A percentile compares a stretch with the other conserved stretches of the same genome.
These are phyloP conservation scores for Linyphia triangularis DNA, from an alignment of 2,888 invertebrate genomes.

Conservation along the genomic window DNA sequence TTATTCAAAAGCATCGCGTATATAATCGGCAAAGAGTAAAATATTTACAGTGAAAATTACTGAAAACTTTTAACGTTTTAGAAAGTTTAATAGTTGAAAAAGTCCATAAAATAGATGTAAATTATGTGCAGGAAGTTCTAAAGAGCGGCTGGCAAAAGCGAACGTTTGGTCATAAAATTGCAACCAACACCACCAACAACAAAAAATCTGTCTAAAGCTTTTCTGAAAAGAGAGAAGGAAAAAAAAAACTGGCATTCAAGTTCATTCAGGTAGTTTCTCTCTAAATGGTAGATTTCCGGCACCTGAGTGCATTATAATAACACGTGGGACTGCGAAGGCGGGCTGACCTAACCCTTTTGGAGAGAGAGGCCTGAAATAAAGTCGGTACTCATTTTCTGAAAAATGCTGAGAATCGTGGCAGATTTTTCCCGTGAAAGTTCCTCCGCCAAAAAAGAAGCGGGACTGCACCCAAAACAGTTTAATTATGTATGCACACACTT, in stretches of 20 bases:
- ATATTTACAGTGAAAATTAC: no score
- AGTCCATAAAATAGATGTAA: no score
- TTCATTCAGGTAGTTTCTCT: neutral
- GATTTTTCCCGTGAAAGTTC: constrained; percentile 8
- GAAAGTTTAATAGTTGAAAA: no score
- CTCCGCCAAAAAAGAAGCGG: constrained; percentile 14
- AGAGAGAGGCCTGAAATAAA: neutral
- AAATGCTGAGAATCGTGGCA: constrained; percentile 32
- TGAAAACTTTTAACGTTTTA: no score
- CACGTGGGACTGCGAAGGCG: constrained; percentile 16
- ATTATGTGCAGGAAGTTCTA: no score
- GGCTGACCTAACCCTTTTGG: neutral
- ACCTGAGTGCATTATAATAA: constrained; percentile 48
- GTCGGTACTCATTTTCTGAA: constrained; percentile 43
- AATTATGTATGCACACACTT: constrained; percentile 46
- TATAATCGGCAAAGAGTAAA: no score
- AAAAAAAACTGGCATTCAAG: neutral
- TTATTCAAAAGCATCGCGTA: no score
- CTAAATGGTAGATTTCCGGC: constrained; percentile 26
- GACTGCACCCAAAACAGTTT: constrained; percentile 52
- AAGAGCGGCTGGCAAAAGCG: neutral
- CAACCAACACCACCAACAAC: neutral
- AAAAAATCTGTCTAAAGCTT: neutral
- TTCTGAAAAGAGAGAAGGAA: neutral
- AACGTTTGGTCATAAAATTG: neutral